Evolutionary conservation across 2,888 invertebrate species (phyloP), one percentile per base, ranked within the genome.

Genomic region (Noctua comes): DNA sequence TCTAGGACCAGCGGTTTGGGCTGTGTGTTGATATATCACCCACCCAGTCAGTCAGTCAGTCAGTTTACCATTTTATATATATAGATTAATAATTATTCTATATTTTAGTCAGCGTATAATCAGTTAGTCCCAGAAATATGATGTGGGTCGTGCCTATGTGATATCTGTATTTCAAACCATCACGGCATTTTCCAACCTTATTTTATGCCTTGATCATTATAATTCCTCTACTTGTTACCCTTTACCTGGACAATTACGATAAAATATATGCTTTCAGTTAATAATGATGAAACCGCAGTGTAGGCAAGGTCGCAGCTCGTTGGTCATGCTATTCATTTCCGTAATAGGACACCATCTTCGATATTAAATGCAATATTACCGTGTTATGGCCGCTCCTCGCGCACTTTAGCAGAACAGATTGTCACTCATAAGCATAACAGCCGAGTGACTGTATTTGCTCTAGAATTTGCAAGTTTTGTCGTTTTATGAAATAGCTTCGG

Each of bases 251-350:
- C 43, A 40, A 57, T 75, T 76, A 76, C 68, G 18, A 77, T 82
- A 77, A 73, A 68, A 77, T 75, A 85, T 65, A 70, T 77, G 66
- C 79, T 84, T 89, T 84, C 77, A 84, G 85, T 77, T 80, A 73
- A 82, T 88, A 87, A 89, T 88, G 90, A 90, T 91, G 89, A 89
- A 90, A 91, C 93, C 92, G 88, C 93, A 91, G 88, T 76, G 84
- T 87, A 78, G 80, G 86, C 94, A 95, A 95, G 95, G 95, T 92
- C 92, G 90, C 64, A 68, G 86, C 80, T 80, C 73, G 82, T 76
- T 90, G 91, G 90, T 93, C 93, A 92, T 91, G 90, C 91, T 90
- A 91, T 91, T 89, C 88, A 91, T 94, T 94, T 96, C 95, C 95
- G 95, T 92, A 93, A 95, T 90, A 86, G 77, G 91, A 95, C 88